Percentiles rank a stretch among this genome's conserved stretches.
These are phyloP conservation scores for Empis stercorea DNA, from an alignment of 2,888 invertebrate genomes.

Conservation along the genomic window DNA sequence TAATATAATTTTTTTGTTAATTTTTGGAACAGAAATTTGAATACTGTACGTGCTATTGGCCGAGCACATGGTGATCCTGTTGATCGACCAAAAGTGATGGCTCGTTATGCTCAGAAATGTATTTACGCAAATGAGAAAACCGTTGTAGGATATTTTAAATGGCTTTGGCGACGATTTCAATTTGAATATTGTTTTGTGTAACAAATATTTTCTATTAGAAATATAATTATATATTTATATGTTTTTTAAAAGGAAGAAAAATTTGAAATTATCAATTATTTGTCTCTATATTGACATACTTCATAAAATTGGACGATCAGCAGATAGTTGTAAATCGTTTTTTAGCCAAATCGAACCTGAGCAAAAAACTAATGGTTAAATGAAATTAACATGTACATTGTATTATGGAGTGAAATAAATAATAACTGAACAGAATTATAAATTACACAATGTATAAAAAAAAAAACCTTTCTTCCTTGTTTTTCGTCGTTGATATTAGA, in stretches of 20 bases:
- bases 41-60: conserved; percentile 58
- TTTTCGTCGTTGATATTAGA: too few relatives aligned
- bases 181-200: conserved; percentile 30
- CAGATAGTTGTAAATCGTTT: conserved; percentile 36
- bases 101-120: conserved; percentile 31
- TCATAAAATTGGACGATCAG: conserved; percentile 33
- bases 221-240: neutral
- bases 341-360: too few relatives aligned
- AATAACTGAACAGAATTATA: too few relatives aligned
- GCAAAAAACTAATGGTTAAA: too few relatives aligned
- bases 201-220: conserved; percentile 2
- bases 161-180: conserved; percentile 23
- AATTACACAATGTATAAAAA: too few relatives aligned
- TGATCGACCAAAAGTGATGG: conserved; percentile 53
- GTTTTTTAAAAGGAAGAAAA: conserved; percentile 16
- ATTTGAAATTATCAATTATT: conserved; percentile 20
- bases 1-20: too few relatives aligned
- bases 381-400: too few relatives aligned
- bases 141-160: conserved; percentile 18
- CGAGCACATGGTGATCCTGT: conserved; percentile 52
- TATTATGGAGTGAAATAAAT: too few relatives aligned
- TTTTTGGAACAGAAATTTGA: conserved; percentile 58
- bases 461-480: too few relatives aligned
- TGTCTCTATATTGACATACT: conserved; percentile 26
- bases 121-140: conserved; percentile 18